Evolutionary conservation across 1,140 invertebrate genomes (phyloP).

Genomic region (Chionoecetes opilio): DNA sequence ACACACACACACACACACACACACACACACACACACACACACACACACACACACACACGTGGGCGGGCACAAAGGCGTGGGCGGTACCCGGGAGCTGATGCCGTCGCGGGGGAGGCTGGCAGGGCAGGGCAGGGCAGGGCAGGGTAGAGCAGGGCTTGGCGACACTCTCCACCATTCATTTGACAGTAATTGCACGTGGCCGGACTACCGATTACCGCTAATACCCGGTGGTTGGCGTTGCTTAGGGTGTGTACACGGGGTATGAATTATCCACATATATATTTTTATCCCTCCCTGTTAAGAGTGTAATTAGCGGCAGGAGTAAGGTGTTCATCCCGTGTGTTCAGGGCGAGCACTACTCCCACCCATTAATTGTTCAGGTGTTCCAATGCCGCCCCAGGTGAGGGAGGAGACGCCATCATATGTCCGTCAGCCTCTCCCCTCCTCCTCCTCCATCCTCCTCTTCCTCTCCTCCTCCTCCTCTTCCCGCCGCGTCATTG

Average conservation of each 20-base stretch:
- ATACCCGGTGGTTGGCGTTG: not conserved
- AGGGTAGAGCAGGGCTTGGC: not conserved
- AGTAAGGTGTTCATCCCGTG: not conserved
- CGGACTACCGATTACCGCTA: not conserved
- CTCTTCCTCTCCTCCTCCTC: not conserved
- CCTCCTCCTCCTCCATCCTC: not conserved
- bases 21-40: not conserved
- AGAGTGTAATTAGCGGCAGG: not conserved
- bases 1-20: no score
- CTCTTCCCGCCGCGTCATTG: not conserved
- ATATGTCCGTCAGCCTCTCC: not conserved
- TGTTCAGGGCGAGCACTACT: not conserved
- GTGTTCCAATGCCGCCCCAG: not conserved
- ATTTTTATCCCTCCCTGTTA: not conserved
- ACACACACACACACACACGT: conserved; percentile 15
- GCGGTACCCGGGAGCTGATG: not conserved
- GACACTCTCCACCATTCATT: not conserved
- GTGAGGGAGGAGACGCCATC: conserved; percentile 23
- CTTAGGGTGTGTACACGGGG: not conserved
- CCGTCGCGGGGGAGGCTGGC: no score
- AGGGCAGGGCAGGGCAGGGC: no score
- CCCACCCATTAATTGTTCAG: conserved; percentile 2
- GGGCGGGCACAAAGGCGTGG: not conserved
- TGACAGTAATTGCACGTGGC: not conserved
- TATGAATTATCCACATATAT: no score